Evolutionary conservation across 1,140 invertebrate species (phyloP), one percentile per base, ranked within the genome.

Genomic region (Drosophila murphyi): DNA sequence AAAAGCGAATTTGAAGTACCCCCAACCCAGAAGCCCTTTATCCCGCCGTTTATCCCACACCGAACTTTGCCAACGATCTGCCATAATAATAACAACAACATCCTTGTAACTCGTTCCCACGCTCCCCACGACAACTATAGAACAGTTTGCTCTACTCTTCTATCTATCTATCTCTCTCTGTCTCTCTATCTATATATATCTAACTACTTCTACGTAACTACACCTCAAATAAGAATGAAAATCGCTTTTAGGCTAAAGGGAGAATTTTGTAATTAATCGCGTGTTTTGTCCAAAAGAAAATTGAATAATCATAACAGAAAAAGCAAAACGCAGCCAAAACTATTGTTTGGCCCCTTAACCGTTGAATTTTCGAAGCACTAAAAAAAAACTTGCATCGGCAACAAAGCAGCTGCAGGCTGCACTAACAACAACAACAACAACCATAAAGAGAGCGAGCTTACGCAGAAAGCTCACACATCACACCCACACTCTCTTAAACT

Each of bases 201-300:
- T 63, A 78, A 65, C 47, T 56, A 75, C 59, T 48, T 55, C 29
- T 52, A 73, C 65, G 72, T 74, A 81, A 80, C 47, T 72, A 82
- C 82, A 87, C 79, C 79, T 70, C 45, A 37, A 73, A 65, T 61
- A 56, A 3, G 20, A 80, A 78, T 77, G 56, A 87, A 80, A 89
- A 89, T 89, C 85, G 85, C 85, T 89, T 89, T 89, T 89, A 89
- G 85, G 85, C 77, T 89, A 89, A 89, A 89, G 85, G 85, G 85
- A 85, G 85, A 89, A 89, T 89, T 89, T 89, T 89, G 85, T 89
- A 89, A 89, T 89, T 89, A 81, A 89, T 86, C 78, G 78, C 75
- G 82, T 77, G 39, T 64, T 64, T 20, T 43, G 76, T 70, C 51
- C 62, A 79, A 76, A 75, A 67, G 59, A 50, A 62, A 47, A 59